Evolutionary conservation across 2,888 invertebrate genomes (phyloP).

Genomic region (Rhorus exstirpatorius): DNA sequence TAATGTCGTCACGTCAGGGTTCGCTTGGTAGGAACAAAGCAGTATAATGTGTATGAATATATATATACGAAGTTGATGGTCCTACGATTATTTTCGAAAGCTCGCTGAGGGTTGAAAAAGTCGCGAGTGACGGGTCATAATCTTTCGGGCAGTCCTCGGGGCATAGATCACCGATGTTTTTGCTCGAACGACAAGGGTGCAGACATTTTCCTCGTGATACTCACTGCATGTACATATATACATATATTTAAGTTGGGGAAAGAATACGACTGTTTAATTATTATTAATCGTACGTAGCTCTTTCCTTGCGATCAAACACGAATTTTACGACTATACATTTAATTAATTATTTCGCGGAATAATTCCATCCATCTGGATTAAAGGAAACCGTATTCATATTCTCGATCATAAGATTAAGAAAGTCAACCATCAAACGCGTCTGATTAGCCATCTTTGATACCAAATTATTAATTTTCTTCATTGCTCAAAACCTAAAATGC

Average conservation of each 20-base stretch:
- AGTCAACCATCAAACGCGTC: not conserved
- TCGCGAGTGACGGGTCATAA: conserved; percentile 66
- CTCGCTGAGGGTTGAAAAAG: conserved; percentile 52
- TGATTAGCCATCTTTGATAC: not conserved
- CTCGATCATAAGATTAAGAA: not conserved
- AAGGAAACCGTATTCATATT: not conserved
- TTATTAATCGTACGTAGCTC: conserved; percentile 61
- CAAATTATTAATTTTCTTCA: no score
- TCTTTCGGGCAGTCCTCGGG: conserved; percentile 74
- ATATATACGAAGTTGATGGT: conserved; percentile 16
- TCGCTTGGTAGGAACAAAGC: conserved; percentile 66
- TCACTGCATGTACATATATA: conserved; percentile 3
- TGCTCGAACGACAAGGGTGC: conserved; percentile 82
- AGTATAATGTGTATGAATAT: conserved; percentile 18
- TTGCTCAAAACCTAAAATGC: no score
- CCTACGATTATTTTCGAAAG: conserved; percentile 50
- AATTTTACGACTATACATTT: conserved; percentile 44
- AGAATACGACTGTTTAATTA: conserved; percentile 64
- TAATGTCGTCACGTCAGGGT: conserved; percentile 67
- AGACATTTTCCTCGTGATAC: conserved; percentile 46
- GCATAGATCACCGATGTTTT: conserved; percentile 84
- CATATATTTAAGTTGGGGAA: conserved; percentile 19
- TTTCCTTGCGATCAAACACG: conserved; percentile 30
- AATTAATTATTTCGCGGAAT: conserved; percentile 38
- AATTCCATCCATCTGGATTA: conserved; percentile 40